Conservation (phyloP, 2,113 vertebrate species). For the Balaeniceps rex region DNA sequence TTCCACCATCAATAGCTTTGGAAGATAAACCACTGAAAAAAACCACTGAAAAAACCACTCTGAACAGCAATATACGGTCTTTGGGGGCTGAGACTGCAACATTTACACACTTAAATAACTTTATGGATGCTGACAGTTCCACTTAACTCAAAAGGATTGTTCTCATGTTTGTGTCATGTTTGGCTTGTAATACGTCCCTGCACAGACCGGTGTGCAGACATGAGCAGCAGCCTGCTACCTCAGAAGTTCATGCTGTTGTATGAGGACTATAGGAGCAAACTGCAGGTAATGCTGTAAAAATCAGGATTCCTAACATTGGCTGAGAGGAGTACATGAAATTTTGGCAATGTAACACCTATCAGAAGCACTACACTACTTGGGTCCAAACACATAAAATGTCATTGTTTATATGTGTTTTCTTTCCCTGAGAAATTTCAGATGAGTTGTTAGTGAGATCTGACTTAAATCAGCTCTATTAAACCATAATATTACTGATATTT, state of each 20-base stretch:
- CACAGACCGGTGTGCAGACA: not conserved
- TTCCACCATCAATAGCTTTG: not conserved
- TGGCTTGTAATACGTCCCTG: not conserved
- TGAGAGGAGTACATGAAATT: not conserved
- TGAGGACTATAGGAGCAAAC: not conserved
- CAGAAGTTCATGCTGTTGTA: not conserved
- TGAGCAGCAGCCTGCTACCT: not conserved
- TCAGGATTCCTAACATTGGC: not conserved
- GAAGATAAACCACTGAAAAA: not conserved
- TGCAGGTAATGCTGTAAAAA: not conserved
- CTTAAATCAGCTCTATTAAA: not conserved
- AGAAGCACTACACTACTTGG: not conserved
- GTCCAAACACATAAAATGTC: not conserved
- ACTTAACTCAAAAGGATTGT: not conserved
- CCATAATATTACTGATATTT: not conserved
- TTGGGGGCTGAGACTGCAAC: not conserved
- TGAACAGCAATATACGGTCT: not conserved
- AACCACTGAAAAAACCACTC: accelerated
- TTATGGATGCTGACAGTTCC: not conserved
- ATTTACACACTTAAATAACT: not conserved
- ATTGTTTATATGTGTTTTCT: not conserved
- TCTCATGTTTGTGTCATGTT: not conserved
- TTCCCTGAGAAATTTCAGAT: not conserved
- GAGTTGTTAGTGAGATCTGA: not conserved
- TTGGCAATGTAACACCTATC: not conserved